Base-by-base conservation (phyloP, 2,888 invertebrate genomes). In the Cordilura impudica region DNA sequence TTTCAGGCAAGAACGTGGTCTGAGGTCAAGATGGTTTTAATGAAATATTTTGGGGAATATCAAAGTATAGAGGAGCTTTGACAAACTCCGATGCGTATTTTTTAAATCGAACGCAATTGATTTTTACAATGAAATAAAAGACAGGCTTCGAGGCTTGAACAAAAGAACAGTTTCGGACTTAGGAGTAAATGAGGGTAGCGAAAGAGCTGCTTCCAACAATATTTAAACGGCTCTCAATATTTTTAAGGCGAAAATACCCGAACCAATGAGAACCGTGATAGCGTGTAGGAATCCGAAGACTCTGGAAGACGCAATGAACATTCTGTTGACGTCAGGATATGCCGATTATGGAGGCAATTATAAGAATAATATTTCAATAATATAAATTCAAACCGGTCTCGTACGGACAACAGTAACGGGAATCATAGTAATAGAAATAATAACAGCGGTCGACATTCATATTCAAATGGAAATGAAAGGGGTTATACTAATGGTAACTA, bases 311-410 rank as follows among this genome's bases (percentile, higher is more conserved):
- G 61, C 61, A 16, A 53, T 53, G 21, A 29, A 63, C 10, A 72
- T 72, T n/a, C 29, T 63, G 14, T 54, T 63, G 19, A 0, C 23
- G n/a, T 12, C 61, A 16, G 61, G 61, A 16, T 61, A 61, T 61
- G 61, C 16, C 2, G 29, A 47, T 16, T 47, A 29, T 26, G 61
- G 12, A n/a, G 4, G n/a, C 14, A 51, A 23, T 3, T 26, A 21
- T 5, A 49, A 19, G 2, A 10, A 31, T 31, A 7, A 31, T 8
- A 31, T 31, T 8, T 8, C 10, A 31, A 31, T 31, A 31, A 7
- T 31, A 31, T 2, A 7, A 31, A 31, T 8, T 16, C 18, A 3
- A 47, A 47, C 45, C 45, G 18, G 8, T 47, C 18, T 7, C 45
- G n/a, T n/a, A n/a, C 8, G 19, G n/a, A 19, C 10, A 4, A 47